phyloP scores from a whole-genome alignment of 2,888 invertebrate genomes.

The Trachelus tabidus region DNA sequence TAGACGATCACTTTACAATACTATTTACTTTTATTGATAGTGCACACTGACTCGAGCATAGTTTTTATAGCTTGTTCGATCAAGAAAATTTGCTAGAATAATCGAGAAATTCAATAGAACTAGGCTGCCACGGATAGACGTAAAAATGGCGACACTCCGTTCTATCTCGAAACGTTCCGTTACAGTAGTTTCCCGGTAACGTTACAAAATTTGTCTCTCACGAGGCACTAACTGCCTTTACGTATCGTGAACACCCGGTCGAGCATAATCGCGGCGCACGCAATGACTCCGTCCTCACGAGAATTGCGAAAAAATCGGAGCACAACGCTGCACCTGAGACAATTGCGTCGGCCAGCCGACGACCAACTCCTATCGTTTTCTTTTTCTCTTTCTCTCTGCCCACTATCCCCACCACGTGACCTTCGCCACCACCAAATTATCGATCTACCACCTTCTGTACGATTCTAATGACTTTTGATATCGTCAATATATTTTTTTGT shows the following conservation, averaged over 20 bases:
- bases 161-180: neutral
- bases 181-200: neutral
- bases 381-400: conserved; percentile 6
- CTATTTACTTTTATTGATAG: neutral
- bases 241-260: neutral
- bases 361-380: conserved; percentile 29
- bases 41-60: neutral
- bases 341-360: conserved; percentile 17
- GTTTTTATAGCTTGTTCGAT: neutral
- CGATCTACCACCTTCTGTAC: neutral
- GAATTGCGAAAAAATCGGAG: neutral
- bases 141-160: neutral
- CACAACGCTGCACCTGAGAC: neutral
- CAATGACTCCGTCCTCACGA: neutral
- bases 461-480: neutral
- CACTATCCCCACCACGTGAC: conserved; percentile 1
- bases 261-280: neutral
- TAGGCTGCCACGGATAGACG: neutral
- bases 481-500: neutral
- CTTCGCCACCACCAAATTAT: neutral
- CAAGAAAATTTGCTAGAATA: neutral
- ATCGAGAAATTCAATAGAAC: neutral
- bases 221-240: neutral
- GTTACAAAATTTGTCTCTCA: neutral
- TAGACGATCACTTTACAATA: neutral